Evolutionary conservation across 92 coral and sea anemone species (phyloP).

Genomic region (Bergia sp.): DNA sequence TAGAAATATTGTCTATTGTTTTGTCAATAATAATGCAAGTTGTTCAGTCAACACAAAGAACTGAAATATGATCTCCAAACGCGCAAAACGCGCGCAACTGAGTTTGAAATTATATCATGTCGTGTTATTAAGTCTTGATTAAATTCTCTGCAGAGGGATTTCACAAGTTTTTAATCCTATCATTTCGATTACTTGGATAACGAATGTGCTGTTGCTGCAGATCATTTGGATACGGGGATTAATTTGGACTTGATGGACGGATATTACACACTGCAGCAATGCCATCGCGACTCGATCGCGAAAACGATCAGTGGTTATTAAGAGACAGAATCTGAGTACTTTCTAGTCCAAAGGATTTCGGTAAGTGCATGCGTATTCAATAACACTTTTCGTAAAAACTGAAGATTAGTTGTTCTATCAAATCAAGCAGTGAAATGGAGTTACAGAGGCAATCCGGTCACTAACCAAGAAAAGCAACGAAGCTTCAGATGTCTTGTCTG

Average conservation of each 20-base stretch:
- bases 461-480: too few species aligned
- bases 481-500: too few species aligned
- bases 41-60: too few species aligned
- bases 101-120: too few species aligned
- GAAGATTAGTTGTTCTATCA: neutral
- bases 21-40: too few species aligned
- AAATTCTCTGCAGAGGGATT: too few species aligned
- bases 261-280: neutral
- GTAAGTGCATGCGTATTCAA: neutral
- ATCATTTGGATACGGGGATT: constrained; percentile 9
- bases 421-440: neutral
- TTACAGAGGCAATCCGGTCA: too few species aligned
- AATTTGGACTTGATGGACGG: constrained; percentile 6
- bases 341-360: constrained; percentile 7
- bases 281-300: neutral
- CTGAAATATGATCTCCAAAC: too few species aligned
- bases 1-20: too few species aligned
- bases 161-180: neutral
- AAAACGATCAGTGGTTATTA: constrained; percentile 3
- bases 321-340: neutral
- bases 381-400: neutral
- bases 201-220: constrained; percentile 1
- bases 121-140: neutral
- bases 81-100: too few species aligned
- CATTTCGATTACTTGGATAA: constrained; percentile 3